Percentiles rank a stretch among this genome's conserved stretches.
These are phyloP conservation scores for Cacajao melanocephalus DNA, from an alignment of 2,797 vertebrate species.

Conservation along the genomic window DNA sequence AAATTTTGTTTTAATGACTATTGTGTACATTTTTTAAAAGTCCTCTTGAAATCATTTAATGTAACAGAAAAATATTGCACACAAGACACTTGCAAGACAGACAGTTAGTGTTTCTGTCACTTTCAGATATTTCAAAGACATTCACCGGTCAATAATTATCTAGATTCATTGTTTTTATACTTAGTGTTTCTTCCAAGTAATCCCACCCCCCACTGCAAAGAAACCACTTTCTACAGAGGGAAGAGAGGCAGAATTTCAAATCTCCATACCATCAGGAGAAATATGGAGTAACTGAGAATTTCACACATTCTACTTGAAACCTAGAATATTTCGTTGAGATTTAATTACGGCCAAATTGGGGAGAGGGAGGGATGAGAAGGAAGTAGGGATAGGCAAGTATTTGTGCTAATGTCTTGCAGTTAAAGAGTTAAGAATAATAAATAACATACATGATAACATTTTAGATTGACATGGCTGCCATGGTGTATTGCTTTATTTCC, in stretches of 20 bases:
- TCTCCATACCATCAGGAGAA: background rate
- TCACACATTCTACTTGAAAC: constrained; percentile 12
- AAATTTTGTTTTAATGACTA: constrained; percentile 12
- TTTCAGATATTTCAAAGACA: constrained; percentile 45
- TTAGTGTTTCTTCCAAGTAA: background rate
- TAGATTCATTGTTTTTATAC: constrained; percentile 35
- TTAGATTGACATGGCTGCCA: constrained; percentile 29
- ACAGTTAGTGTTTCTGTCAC: constrained; percentile 16
- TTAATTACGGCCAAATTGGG: background rate
- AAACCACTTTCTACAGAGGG: background rate
- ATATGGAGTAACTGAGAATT: constrained; percentile 3
- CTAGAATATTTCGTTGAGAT: constrained; percentile 41
- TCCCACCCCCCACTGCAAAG: background rate
- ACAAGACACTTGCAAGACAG: constrained; percentile 6
- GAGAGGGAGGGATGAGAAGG: constrained; percentile 18
- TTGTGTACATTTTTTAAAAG: constrained; percentile 22
- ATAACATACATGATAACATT: background rate
- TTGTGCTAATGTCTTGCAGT: constrained; percentile 4
- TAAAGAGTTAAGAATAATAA: background rate
- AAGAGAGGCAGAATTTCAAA: background rate
- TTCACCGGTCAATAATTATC: constrained; percentile 2
- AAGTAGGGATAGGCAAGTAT: background rate
- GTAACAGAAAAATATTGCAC: constrained; percentile 1
- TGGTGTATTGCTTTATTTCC: constrained; percentile 35
- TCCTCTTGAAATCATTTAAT: background rate